Base-by-base conservation (phyloP, 2,797 vertebrate species). In the Lindbergichthys nudifrons region DNA sequence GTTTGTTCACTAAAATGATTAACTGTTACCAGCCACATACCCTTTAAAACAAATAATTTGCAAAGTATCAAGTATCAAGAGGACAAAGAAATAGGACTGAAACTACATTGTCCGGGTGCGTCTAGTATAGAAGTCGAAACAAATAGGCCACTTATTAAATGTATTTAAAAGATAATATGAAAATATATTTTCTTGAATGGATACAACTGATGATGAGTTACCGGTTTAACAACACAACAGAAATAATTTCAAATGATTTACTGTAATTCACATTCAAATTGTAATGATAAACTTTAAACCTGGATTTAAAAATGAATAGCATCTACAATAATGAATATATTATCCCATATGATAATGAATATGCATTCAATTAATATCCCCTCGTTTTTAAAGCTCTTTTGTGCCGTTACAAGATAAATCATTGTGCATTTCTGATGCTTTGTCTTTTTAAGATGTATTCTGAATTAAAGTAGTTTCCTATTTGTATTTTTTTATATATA, bases 321-420 rank as follows among this genome's bases (percentile, higher is more conserved):
- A 45, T 14, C 58, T 42, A 51, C 48, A 36, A 36, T 36, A 36
- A 36, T 36, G 8, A 36, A 6, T 36, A 36, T 36, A 21, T 11
- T 51, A 51, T 21, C 19, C 11, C 32, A 36, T 36, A 36, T 36
- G 32, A 36, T 36, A 36, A 36, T 36, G 6, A 36, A 36, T 36
- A 36, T 36, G 32, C 32, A 36, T 36, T 36, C 36, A 36, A 2
- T 36, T 36, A 70, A 71, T 64, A 26, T 23, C 30, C 51, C 41
- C 52, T 60, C 4, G 42, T 41, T 3, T 41, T 48, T 10, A 51
- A 41, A 58, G 21, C 5, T 43, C 1, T 32, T 63, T 57, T 62
- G 32, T 36, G 39, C 19, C 4, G 15, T 12, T 32, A 47, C 5
- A 63, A 61, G 16, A 71, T 15, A 50, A 65, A 62, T 75, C 10